Conservation (phyloP, 2,113 vertebrate species). For the Sceloporus undulatus region DNA sequence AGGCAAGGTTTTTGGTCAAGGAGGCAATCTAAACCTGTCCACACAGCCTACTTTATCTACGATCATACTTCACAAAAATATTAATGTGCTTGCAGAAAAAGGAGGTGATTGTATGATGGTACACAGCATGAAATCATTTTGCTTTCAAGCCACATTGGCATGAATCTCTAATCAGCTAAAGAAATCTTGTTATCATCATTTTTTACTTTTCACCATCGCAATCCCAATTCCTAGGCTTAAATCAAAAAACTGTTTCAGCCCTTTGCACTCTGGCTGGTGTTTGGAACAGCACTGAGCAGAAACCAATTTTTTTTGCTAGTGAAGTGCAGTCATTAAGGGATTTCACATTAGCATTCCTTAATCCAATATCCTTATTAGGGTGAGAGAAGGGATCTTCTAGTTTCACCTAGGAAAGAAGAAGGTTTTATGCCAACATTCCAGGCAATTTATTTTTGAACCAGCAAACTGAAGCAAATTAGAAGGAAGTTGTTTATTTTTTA, state of each 20-base stretch:
- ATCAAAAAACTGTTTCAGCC: neutral
- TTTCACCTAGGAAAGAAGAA: constrained; percentile 28
- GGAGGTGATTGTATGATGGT: constrained; percentile 30
- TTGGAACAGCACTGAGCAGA: neutral
- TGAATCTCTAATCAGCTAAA: constrained; percentile 40
- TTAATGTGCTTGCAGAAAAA: constrained; percentile 50
- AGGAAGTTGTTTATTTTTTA: neutral
- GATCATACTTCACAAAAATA: constrained; percentile 41
- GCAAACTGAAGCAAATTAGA: neutral
- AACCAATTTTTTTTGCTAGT: constrained; percentile 14
- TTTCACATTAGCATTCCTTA: constrained; percentile 39
- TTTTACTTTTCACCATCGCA: neutral
- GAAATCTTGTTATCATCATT: constrained; percentile 52
- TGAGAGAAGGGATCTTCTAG: neutral
- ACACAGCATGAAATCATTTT: constrained; percentile 60
- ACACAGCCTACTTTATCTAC: constrained; percentile 31
- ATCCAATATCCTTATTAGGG: constrained; percentile 1
- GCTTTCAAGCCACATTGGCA: constrained; percentile 12
- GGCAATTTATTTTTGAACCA: no score
- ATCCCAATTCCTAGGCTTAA: constrained; percentile 46
- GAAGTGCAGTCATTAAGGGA: constrained; percentile 43
- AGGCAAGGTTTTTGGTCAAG: neutral
- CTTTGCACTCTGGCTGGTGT: constrained; percentile 17
- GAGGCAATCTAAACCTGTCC: constrained; percentile 35
- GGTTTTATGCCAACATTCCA: neutral